A percentile compares a stretch with the other conserved stretches of the same genome.
Evolutionary conservation across 2,888 invertebrate genomes (phyloP).

Genomic region (Eurytoma adleriae): DNA sequence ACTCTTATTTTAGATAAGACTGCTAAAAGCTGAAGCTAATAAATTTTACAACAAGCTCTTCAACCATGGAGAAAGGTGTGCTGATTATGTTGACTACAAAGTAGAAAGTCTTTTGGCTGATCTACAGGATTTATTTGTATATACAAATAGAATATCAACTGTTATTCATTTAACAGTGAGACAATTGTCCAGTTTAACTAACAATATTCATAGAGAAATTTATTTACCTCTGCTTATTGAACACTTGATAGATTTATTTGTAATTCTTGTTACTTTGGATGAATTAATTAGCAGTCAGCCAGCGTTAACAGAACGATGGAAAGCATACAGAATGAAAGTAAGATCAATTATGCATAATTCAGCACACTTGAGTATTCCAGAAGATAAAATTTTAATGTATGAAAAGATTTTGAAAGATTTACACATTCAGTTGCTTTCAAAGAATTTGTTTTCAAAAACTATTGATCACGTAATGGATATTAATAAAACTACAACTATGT

Average conservation of each 20-base stretch:
- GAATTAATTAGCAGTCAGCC: slow-evolving; percentile 80
- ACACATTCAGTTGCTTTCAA: slow-evolving; percentile 81
- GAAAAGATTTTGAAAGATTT: slow-evolving; percentile 84
- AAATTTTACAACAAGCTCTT: slow-evolving; percentile 78
- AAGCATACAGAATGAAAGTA: slow-evolving; percentile 85
- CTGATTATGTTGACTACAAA: slow-evolving; percentile 72
- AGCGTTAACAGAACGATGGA: slow-evolving; percentile 84
- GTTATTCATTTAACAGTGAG: slow-evolving; percentile 68
- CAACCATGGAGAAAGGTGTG: slow-evolving; percentile 71
- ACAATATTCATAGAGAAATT: slow-evolving; percentile 64
- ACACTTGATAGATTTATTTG: slow-evolving; percentile 82
- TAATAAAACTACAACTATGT: slow-evolving; percentile 77
- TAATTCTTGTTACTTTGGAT: slow-evolving; percentile 84
- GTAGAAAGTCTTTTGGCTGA: slow-evolving; percentile 68
- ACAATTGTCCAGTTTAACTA: slow-evolving; percentile 69
- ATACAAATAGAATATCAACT: slow-evolving; percentile 65
- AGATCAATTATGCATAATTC: slow-evolving; percentile 83
- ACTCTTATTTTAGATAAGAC: slow-evolving; percentile 75
- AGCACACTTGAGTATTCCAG: slow-evolving; percentile 79
- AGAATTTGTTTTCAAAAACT: slow-evolving; percentile 76
- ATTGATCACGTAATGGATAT: slow-evolving; percentile 76
- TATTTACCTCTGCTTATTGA: slow-evolving; percentile 76
- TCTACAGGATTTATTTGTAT: slow-evolving; percentile 70
- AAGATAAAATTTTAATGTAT: slow-evolving; percentile 82
- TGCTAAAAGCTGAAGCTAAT: slow-evolving; percentile 83